Percentiles rank a stretch among this genome's conserved stretches.
Conservation (phyloP, 92 coral and sea anemone species). For the Phenganax marumi region DNA sequence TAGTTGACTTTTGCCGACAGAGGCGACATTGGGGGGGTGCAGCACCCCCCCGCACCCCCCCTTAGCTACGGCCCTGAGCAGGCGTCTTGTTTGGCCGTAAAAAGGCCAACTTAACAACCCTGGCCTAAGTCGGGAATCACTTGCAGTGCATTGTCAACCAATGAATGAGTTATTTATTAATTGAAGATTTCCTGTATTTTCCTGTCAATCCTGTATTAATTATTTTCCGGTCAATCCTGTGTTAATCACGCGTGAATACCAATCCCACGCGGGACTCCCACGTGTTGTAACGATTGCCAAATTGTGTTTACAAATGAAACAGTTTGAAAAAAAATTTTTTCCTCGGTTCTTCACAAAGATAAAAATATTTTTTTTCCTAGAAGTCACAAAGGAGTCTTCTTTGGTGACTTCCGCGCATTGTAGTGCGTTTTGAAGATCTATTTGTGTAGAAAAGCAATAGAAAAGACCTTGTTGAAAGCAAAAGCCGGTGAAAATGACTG, state of each 20-base stretch:
- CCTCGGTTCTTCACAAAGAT: not conserved
- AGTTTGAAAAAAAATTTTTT: not conserved
- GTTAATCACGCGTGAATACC: not conserved
- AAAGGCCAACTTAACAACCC: too few species aligned
- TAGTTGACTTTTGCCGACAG: too few species aligned
- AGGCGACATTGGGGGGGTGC: too few species aligned
- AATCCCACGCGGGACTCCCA: constrained; percentile 4
- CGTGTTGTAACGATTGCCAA: not conserved
- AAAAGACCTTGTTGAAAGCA: not conserved
- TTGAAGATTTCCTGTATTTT: too few species aligned
- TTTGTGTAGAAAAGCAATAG: not conserved
- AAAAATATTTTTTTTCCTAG: not conserved
- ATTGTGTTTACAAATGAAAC: not conserved
- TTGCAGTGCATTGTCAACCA: too few species aligned
- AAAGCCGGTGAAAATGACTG: not conserved
- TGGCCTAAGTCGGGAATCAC: too few species aligned
- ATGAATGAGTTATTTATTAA: too few species aligned
- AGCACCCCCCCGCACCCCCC: too few species aligned
- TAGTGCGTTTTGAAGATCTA: too few species aligned
- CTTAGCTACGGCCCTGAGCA: too few species aligned
- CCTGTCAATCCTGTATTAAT: not conserved
- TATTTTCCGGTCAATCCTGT: not conserved
- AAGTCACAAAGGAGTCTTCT: not conserved
- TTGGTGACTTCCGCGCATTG: not conserved
- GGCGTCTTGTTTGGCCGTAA: too few species aligned